Base-by-base conservation (phyloP, 2,888 invertebrate species). In the Drosophila meridiana region DNA sequence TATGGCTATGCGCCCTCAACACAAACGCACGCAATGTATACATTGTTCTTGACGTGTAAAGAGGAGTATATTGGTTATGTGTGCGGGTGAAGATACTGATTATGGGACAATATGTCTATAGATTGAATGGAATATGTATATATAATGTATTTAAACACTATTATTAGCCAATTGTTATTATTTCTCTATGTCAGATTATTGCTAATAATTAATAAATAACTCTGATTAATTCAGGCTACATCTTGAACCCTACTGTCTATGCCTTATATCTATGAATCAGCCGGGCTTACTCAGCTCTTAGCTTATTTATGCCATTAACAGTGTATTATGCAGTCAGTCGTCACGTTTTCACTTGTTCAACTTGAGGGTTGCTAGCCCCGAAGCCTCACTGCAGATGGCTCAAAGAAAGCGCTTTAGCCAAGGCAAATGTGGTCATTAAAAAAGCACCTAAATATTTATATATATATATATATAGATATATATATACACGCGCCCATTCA, bases 341-440 rank as follows among this genome's bases (percentile, higher is more conserved):
- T 0, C 38, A 8, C 5, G 8, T 40, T 28, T 30, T 38, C 7
- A 4, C 8, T 45, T 40, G n/a, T 50, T 34, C 36, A 30, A 28
- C 45, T 53, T 7, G n/a, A 58, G 36, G 38, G 48, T 13, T 61
- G 48, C 43, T 45, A 34, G 64, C 32, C 47, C 50, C 60, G 30
- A 50, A 38, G 50, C 42, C 26, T 26, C 43, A n/a, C 42, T 58
- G 43, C 36, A 59, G 69, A 28, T 38, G 45, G 48, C 42, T 50
- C 28, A 59, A 36, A 52, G 56, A 69, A 73, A 69, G 62, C 38
- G 64, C 20, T 45, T 48, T 20, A 6, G 68, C 69, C 72, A 66
- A 76, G 79, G 79, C 69, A 58, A 78, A 69, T 72, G 40, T 66
- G 76, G 63, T 59, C 76, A 76, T 79, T 79, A 78, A 79, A 71